A percentile compares a stretch with the other conserved stretches of the same genome.
Conservation (phyloP, 2,113 vertebrate species). For the Siniperca knerii region DNA sequence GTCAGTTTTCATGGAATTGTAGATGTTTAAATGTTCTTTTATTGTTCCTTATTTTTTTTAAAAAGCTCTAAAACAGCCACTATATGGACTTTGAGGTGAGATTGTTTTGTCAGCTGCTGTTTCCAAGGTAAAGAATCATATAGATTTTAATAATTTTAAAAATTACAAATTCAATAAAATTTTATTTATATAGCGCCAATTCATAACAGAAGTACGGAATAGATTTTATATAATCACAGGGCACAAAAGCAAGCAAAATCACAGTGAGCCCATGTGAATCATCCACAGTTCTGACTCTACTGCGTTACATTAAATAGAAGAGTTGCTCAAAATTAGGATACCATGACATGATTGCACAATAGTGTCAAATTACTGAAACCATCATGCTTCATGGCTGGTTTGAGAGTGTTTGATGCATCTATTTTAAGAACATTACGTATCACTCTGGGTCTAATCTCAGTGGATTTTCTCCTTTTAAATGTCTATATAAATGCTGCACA, state of each 20-base stretch:
- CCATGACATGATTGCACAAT: not conserved
- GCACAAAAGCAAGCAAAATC: not conserved
- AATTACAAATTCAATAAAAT: too few relatives aligned
- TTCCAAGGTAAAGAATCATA: not conserved
- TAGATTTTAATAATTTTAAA: not conserved
- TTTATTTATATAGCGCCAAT: too few relatives aligned
- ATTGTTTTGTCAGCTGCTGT: not conserved
- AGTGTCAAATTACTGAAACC: constrained; percentile 21
- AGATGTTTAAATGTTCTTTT: too few relatives aligned
- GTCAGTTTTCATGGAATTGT: not conserved
- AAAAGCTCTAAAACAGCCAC: not conserved
- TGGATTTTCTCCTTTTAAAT: constrained; percentile 29
- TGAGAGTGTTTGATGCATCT: constrained; percentile 25
- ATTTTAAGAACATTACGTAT: constrained; percentile 48
- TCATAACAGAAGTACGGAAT: too few relatives aligned
- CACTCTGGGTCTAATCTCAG: constrained; percentile 42
- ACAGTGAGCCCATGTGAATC: not conserved
- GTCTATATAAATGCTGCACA: constrained; percentile 6
- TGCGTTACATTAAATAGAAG: not conserved
- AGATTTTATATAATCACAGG: not conserved
- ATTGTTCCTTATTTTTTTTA: too few relatives aligned
- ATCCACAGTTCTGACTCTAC: not conserved
- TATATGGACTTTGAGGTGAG: not conserved
- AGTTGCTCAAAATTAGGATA: not conserved
- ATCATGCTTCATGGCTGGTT: not conserved